A percentile compares a stretch with the other conserved stretches of the same genome.
These are phyloP conservation scores for Corythoichthys haematopterus DNA, from an alignment of 2,113 vertebrate species.

Conservation along the genomic window DNA sequence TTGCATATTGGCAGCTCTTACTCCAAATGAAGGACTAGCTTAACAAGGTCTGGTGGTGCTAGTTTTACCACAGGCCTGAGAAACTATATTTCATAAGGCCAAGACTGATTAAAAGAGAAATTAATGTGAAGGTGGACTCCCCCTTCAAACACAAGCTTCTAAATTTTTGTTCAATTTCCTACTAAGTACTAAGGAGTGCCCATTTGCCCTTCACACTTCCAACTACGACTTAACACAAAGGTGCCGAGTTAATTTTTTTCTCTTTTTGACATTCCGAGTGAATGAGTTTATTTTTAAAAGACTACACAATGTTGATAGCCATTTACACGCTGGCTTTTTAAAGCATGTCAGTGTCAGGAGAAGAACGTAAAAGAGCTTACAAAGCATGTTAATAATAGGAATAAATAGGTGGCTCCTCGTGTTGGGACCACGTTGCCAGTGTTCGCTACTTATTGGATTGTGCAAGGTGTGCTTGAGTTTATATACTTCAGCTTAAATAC, in stretches of 20 bases:
- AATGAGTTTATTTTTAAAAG: constrained; percentile 20
- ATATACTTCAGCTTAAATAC: constrained; percentile 32
- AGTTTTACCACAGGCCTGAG: no score
- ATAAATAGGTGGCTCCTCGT: constrained; percentile 62
- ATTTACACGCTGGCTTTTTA: constrained; percentile 44
- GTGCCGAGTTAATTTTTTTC: neutral
- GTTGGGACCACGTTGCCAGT: constrained; percentile 67
- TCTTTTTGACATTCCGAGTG: constrained; percentile 17
- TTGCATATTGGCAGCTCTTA: neutral
- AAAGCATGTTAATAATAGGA: constrained; percentile 32
- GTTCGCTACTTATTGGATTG: constrained; percentile 63
- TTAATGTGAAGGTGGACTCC: neutral
- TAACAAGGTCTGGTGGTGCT: no score
- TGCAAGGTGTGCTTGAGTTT: constrained; percentile 71
- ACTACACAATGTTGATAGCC: constrained; percentile 24
- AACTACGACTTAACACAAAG: constrained; percentile 19
- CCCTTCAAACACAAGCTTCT: neutral
- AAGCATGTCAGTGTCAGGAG: constrained; percentile 28
- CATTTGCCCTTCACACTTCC: constrained; percentile 13
- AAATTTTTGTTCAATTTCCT: neutral
- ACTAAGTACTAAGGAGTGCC: neutral
- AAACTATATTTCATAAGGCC: no score
- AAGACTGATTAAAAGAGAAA: neutral
- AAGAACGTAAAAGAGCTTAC: constrained; percentile 36
- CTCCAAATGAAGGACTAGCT: no score